These are phyloP conservation scores for Pangasius djambal DNA, from an alignment of 2,797 vertebrate species.

Conservation along the genomic window DNA sequence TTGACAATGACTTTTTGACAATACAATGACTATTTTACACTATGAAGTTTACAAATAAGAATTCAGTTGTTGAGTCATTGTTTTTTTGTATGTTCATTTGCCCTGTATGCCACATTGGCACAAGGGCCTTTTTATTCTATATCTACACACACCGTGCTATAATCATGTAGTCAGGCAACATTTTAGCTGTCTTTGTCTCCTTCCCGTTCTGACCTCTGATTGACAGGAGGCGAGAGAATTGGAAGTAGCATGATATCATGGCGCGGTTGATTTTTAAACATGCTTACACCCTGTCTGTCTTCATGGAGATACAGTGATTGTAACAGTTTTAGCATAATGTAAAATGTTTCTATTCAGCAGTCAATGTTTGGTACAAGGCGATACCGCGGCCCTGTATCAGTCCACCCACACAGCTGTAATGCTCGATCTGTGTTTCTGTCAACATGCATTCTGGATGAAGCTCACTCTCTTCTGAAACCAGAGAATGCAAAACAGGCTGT, in stretches of 20 bases:
- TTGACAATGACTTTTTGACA: too few relatives aligned
- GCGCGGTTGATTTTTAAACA: conserved; percentile 14
- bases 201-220: not conserved
- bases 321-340: not conserved
- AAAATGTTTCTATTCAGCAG: not conserved
- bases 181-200: not conserved
- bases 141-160: not conserved
- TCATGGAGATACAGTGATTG: not conserved
- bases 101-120: not conserved
- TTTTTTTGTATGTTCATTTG: not conserved
- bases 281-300: conserved; percentile 3
- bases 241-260: not conserved
- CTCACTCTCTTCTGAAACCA: conserved; percentile 8
- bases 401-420: conserved; percentile 42
- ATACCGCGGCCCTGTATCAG: not conserved
- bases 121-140: not conserved
- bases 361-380: conserved; percentile 11
- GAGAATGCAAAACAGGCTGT: conserved; percentile 6
- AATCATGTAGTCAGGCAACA: not conserved
- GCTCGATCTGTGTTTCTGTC: conserved; percentile 43
- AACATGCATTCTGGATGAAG: not conserved
- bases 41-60: not conserved
- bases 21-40: too few relatives aligned
- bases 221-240: conserved; percentile 5
- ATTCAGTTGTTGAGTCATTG: not conserved